These are phyloP conservation scores for Apocrypta bakeri DNA, from an alignment of 1,140 invertebrate species.

Conservation along the genomic window DNA sequence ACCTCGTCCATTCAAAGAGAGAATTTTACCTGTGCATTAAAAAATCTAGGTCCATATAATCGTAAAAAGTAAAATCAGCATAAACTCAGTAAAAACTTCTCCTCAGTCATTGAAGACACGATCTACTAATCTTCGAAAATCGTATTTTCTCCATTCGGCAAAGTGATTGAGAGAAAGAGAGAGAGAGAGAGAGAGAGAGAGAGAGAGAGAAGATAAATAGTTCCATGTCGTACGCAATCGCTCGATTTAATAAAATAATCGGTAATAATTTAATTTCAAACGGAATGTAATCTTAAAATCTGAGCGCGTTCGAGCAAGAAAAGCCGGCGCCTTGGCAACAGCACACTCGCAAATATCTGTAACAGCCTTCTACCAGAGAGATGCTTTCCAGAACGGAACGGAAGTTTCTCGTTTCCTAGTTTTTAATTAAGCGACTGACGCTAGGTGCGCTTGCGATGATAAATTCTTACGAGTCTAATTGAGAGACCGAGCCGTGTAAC, in stretches of 20 bases:
- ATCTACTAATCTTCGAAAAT: not conserved
- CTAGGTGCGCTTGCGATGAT: slow-evolving; percentile 59
- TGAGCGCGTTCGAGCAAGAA: not conserved
- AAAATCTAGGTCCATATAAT: not conserved
- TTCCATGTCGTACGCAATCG: too few species aligned
- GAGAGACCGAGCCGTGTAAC: slow-evolving; percentile 40
- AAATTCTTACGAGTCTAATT: slow-evolving; percentile 68
- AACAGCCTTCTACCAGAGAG: not conserved
- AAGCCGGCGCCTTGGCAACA: not conserved
- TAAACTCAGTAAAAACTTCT: not conserved
- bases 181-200: too few species aligned
- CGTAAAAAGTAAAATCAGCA: not conserved
- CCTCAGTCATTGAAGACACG: not conserved
- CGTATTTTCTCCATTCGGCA: not conserved
- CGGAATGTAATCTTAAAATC: not conserved
- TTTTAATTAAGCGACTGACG: slow-evolving; percentile 64
- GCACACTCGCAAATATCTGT: not conserved
- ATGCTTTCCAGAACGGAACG: slow-evolving; percentile 71
- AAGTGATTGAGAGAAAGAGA: too few species aligned
- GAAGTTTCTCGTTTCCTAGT: slow-evolving; percentile 69
- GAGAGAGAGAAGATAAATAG: too few species aligned
- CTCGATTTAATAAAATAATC: too few species aligned
- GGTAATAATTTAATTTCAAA: not conserved
- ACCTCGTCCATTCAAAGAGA: not conserved
- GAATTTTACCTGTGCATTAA: not conserved